Conservation (phyloP, 2,797 vertebrate genomes). For the Aselliscus stoliczkanus region DNA sequence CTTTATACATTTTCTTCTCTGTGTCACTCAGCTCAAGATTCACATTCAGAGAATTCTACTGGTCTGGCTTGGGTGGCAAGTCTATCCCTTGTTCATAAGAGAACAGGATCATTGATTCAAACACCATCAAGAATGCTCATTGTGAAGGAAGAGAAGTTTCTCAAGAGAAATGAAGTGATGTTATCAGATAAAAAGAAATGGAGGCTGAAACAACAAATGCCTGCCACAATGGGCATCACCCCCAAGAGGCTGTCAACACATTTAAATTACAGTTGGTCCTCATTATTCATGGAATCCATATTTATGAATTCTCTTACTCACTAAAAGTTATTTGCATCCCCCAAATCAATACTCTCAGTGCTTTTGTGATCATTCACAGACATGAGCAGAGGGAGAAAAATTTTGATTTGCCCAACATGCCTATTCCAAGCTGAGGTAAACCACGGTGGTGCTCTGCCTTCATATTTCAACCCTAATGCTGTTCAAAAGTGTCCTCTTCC, state of each 20-base stretch:
- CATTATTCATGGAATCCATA: neutral
- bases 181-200: neutral
- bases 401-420: rapidly evolving
- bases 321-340: neutral
- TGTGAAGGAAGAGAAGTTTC: neutral
- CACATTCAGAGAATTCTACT: neutral
- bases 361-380: neutral
- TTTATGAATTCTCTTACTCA: neutral
- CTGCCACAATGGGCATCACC: rapidly evolving
- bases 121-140: neutral
- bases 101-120: neutral
- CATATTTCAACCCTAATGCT: neutral
- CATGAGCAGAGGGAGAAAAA: neutral
- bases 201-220: neutral
- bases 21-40: neutral
- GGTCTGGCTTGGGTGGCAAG: neutral
- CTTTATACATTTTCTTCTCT: neutral
- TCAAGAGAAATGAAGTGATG: neutral
- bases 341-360: neutral
- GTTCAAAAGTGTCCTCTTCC: neutral
- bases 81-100: neutral
- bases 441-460: neutral
- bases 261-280: neutral
- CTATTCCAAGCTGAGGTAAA: too few species aligned
- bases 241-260: rapidly evolving